Conservation (phyloP, 2,888 invertebrate genomes). For the Leptinotarsa juncta region DNA sequence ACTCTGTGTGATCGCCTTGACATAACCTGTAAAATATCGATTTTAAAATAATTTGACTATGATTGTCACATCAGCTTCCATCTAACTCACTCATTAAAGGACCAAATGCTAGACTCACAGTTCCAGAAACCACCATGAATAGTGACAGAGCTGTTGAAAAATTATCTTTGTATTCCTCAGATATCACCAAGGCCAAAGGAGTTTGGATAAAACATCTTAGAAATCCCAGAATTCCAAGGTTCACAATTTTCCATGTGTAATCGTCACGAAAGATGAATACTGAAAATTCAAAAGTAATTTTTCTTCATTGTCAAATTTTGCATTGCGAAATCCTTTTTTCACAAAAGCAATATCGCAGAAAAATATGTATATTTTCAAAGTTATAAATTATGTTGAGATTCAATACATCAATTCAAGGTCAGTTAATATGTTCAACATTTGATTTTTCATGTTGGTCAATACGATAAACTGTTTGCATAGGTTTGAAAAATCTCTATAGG, state of each 20-base stretch:
- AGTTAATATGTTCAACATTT: too few relatives aligned
- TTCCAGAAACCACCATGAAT: constrained; percentile 78
- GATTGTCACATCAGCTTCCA: neutral
- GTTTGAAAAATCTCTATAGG: too few relatives aligned
- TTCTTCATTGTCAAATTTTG: too few relatives aligned
- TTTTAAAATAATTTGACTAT: constrained; percentile 59
- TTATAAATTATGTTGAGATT: too few relatives aligned
- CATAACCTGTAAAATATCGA: constrained; percentile 69
- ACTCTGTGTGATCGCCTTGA: constrained; percentile 73
- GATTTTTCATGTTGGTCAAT: too few relatives aligned
- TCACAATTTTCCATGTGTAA: constrained; percentile 70
- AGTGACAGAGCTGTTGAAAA: constrained; percentile 81
- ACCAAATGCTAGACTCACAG: constrained; percentile 75
- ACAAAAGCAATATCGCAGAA: too few relatives aligned
- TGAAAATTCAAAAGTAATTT: constrained; percentile 58
- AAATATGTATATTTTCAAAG: too few relatives aligned
- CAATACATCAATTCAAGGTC: too few relatives aligned
- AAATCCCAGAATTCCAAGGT: constrained; percentile 74
- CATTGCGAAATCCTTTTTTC: too few relatives aligned
- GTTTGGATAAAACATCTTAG: constrained; percentile 79
- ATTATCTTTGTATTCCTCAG: constrained; percentile 76
- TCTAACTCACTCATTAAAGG: constrained; percentile 73
- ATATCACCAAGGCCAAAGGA: constrained; percentile 76
- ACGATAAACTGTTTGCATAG: too few relatives aligned
- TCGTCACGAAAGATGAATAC: constrained; percentile 71